A percentile compares a stretch with the other conserved stretches of the same genome.
These are phyloP conservation scores for Capitulum mitella DNA, from an alignment of 2,888 invertebrate genomes.

Conservation along the genomic window DNA sequence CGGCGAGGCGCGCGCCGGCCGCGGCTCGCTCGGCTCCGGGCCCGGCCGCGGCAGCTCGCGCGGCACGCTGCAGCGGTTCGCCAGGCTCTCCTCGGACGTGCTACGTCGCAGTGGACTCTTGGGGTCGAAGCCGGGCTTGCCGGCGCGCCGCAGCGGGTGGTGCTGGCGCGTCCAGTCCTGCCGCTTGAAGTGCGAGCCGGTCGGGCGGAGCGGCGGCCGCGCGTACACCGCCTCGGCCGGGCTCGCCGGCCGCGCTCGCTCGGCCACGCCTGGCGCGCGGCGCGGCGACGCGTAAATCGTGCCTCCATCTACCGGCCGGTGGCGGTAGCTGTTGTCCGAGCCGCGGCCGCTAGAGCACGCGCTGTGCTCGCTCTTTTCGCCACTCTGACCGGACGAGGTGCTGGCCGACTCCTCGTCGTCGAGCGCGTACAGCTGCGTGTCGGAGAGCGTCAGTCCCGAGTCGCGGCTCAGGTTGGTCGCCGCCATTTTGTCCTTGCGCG, in stretches of 20 bases:
- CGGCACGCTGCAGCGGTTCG: slow-evolving; percentile 37
- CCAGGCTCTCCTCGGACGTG: slow-evolving; percentile 46
- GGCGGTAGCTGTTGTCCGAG: slow-evolving; percentile 33
- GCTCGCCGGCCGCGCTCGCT: neutral
- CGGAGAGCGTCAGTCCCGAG: slow-evolving; percentile 74
- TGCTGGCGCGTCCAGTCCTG: slow-evolving; percentile 50
- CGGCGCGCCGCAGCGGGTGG: slow-evolving; percentile 39
- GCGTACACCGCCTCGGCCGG: slow-evolving; percentile 24
- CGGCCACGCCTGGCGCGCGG: slow-evolving; percentile 27
- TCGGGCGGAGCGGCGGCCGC: slow-evolving; percentile 39
- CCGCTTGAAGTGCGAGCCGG: slow-evolving; percentile 48
- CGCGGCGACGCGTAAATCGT: slow-evolving; percentile 36
- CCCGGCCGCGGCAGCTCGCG: neutral
- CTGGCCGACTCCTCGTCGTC: slow-evolving; percentile 51
- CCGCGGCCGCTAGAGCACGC: slow-evolving; percentile 33
- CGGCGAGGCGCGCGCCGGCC: too few species aligned
- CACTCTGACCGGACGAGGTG: slow-evolving; percentile 46
- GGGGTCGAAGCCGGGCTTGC: slow-evolving; percentile 23
- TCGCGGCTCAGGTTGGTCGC: slow-evolving; percentile 62
- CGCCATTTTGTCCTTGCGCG: slow-evolving; percentile 67
- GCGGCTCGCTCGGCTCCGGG: neutral
- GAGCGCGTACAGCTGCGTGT: slow-evolving; percentile 73
- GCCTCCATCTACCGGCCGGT: slow-evolving; percentile 34
- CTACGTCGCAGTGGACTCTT: slow-evolving; percentile 40
- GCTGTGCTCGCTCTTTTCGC: slow-evolving; percentile 25